phyloP scores from a whole-genome alignment of 2,888 invertebrate genomes.

The Callimorpha dominula region DNA sequence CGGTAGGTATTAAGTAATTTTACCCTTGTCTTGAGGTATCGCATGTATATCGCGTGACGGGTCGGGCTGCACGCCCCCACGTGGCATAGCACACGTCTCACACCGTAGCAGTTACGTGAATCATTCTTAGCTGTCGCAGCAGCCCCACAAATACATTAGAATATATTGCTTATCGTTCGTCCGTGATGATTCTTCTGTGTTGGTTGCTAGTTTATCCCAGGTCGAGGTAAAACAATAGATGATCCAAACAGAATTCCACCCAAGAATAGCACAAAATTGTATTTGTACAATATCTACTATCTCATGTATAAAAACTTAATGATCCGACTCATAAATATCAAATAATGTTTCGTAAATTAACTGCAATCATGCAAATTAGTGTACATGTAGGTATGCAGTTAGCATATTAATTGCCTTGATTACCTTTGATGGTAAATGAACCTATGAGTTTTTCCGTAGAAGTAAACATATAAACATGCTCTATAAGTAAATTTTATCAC shows the following conservation, averaged over 20 bases:
- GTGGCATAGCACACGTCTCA: constrained; percentile 62
- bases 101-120: constrained; percentile 72
- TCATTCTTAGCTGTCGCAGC: constrained; percentile 33
- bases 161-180: not conserved
- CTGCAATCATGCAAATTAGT: constrained; percentile 47
- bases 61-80: constrained; percentile 56
- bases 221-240: constrained; percentile 57
- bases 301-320: constrained; percentile 30
- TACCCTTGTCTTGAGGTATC: constrained; percentile 52
- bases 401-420: constrained; percentile 24
- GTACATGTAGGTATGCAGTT: constrained; percentile 32
- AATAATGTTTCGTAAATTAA: constrained; percentile 52
- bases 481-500: constrained; percentile 52
- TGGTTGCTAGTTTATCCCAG: constrained; percentile 45
- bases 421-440: not conserved
- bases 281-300: constrained; percentile 31
- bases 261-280: constrained; percentile 36
- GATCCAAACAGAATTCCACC: constrained; percentile 44
- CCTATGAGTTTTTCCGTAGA: not conserved
- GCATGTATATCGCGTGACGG: constrained; percentile 57
- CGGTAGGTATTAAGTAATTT: constrained; percentile 47
- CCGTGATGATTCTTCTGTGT: constrained; percentile 3
- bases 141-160: constrained; percentile 41
- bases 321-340: constrained; percentile 43
- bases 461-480: constrained; percentile 33